A percentile compares a stretch with the other conserved stretches of the same genome.
phyloP scores from a whole-genome alignment of 2,888 invertebrate species.

The Eutolmus rufibarbis region DNA sequence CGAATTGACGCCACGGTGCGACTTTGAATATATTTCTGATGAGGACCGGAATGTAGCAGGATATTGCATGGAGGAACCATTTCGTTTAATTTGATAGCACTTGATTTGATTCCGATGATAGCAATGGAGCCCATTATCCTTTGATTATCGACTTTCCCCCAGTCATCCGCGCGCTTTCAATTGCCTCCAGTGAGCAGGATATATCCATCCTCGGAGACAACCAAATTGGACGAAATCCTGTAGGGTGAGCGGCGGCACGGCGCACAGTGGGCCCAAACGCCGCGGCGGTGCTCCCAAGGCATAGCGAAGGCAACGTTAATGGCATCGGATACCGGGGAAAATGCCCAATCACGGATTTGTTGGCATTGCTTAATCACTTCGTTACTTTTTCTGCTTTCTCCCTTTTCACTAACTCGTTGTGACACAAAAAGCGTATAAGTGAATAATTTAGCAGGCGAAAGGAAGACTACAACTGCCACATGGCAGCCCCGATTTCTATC shows the following conservation, averaged over 20 bases:
- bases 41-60: background rate
- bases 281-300: background rate
- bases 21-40: constrained; percentile 9
- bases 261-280: too few relatives aligned
- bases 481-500: background rate
- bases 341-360: background rate
- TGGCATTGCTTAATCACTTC: background rate
- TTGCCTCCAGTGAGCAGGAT: background rate
- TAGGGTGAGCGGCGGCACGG: background rate
- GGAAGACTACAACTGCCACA: background rate
- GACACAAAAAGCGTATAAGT: background rate
- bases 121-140: constrained; percentile 1
- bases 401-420: background rate
- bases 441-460: background rate
- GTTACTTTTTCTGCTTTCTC: background rate
- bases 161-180: background rate
- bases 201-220: background rate
- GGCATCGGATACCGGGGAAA: background rate
- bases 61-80: constrained; percentile 18
- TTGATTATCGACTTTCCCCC: background rate
- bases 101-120: constrained; percentile 26
- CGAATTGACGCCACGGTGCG: background rate
- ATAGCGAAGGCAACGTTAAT: background rate
- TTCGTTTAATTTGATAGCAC: constrained; percentile 7
- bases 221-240: background rate